These are phyloP conservation scores for Gastracanthus pulcherrimus DNA, from an alignment of 2,888 invertebrate genomes.

Conservation along the genomic window DNA sequence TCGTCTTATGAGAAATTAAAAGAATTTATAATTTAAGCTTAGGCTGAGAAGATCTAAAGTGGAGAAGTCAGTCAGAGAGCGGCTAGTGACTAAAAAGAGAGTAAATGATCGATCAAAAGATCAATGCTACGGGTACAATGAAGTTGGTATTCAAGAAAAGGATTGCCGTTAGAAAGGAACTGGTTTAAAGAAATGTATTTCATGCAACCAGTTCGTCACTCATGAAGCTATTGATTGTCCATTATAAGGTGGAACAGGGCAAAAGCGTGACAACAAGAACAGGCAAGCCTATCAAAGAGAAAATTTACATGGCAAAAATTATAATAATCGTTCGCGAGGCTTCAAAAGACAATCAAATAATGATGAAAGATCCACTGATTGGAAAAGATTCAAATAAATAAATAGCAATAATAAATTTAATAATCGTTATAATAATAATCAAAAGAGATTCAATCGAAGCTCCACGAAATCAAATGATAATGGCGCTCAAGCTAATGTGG, in stretches of 20 bases:
- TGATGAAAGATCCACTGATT: too few species aligned
- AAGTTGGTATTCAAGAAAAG: slow-evolving; percentile 42
- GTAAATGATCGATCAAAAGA: background rate
- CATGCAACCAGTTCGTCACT: background rate
- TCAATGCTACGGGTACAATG: slow-evolving; percentile 53
- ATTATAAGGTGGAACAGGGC: background rate
- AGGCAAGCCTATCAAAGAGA: too few species aligned
- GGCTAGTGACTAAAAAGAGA: background rate
- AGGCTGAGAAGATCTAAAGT: background rate
- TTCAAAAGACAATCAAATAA: too few species aligned
- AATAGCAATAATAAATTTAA: too few species aligned
- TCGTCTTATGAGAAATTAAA: background rate
- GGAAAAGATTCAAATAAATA: too few species aligned
- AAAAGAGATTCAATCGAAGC: too few species aligned
- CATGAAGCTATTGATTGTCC: background rate
- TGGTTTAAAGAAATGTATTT: background rate
- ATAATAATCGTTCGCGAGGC: too few species aligned
- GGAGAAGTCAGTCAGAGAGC: background rate
- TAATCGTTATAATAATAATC: too few species aligned
- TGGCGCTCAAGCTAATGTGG: too few species aligned
- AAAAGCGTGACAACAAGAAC: too few species aligned
- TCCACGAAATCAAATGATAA: too few species aligned
- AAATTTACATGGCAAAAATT: too few species aligned
- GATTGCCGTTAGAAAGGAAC: slow-evolving; percentile 42
- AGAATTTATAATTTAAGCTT: background rate